A percentile compares a stretch with the other conserved stretches of the same genome.
Evolutionary conservation across 2,113 vertebrate species (phyloP).

Genomic region (Eidolon helvum): DNA sequence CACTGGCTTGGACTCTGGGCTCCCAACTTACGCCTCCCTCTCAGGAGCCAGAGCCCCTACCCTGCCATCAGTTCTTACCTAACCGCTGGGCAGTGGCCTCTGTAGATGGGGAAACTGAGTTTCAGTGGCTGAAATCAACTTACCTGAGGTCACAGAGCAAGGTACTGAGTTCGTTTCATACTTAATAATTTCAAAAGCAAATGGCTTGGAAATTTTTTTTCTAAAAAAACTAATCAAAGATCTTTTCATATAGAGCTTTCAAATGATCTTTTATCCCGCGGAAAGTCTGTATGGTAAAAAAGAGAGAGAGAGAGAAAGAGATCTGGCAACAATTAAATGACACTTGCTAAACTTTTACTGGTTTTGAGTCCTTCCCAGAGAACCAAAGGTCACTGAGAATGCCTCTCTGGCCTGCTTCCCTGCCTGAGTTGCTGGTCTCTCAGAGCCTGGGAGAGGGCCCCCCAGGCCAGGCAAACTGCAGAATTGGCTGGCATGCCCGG

Average conservation of each 20-base stretch:
- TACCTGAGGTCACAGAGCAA: not conserved
- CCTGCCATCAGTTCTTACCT: not conserved
- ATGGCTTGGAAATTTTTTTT: not conserved
- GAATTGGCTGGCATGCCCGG: not conserved
- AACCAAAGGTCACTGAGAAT: slow-evolving; percentile 62
- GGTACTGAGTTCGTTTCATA: not conserved
- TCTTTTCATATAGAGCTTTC: not conserved
- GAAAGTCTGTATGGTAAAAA: not conserved
- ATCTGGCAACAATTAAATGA: slow-evolving; percentile 59
- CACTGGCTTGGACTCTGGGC: not conserved
- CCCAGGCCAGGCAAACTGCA: not conserved
- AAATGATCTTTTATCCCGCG: not conserved
- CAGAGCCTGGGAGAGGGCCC: not conserved
- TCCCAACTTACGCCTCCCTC: not conserved
- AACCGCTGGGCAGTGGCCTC: not conserved
- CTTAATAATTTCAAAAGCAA: slow-evolving; percentile 23
- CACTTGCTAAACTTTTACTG: slow-evolving; percentile 68
- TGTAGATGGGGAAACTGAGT: not conserved
- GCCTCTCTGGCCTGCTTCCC: not conserved
- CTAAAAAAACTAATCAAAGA: not conserved
- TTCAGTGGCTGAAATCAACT: not conserved
- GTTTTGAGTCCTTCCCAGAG: slow-evolving; percentile 44
- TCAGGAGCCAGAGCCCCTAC: not conserved
- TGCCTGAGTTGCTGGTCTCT: not conserved
- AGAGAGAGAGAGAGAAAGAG: not conserved